Evolutionary conservation across 1,140 invertebrate genomes (phyloP).

Genomic region (Drosophila carrolli): DNA sequence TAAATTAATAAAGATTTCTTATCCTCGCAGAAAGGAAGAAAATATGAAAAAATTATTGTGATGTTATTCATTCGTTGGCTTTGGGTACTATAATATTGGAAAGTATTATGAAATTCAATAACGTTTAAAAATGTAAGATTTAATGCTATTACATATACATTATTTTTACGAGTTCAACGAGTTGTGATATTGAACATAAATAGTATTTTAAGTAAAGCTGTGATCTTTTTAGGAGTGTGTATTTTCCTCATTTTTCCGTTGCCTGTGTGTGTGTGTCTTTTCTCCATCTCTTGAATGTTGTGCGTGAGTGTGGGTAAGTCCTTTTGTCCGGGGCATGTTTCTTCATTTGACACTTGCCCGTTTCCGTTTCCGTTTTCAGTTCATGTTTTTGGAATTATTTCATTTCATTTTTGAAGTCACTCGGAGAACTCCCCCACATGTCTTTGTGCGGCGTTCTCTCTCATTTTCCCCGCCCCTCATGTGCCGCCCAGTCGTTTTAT

Average conservation of each 20-base stretch:
- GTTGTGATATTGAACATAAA: no score
- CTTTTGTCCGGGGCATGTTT: conserved; percentile 60
- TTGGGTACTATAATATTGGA: no score
- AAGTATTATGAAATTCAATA: no score
- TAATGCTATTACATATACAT: no score
- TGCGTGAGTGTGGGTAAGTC: conserved; percentile 20
- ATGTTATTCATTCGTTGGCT: no score
- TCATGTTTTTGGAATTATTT: conserved; percentile 83
- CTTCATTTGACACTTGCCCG: conserved; percentile 76
- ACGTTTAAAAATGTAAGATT: no score
- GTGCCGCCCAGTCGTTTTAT: conserved; percentile 52
- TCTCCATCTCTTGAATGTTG: conserved; percentile 1
- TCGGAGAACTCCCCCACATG: conserved; percentile 30
- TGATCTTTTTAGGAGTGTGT: background rate
- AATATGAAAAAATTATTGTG: no score
- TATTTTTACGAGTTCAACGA: no score
- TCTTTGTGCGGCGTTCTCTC: conserved; percentile 5
- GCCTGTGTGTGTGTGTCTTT: conserved; percentile 4
- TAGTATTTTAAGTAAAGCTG: no score
- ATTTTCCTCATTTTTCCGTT: background rate
- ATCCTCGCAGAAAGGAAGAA: no score
- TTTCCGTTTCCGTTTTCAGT: conserved; percentile 81
- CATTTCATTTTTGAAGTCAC: conserved; percentile 76
- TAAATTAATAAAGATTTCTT: no score
- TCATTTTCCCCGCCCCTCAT: conserved; percentile 11